Evolutionary conservation across 2,113 vertebrate genomes (phyloP), one percentile per base, ranked within the genome.

Genomic region (Laticauda laticaudata): DNA sequence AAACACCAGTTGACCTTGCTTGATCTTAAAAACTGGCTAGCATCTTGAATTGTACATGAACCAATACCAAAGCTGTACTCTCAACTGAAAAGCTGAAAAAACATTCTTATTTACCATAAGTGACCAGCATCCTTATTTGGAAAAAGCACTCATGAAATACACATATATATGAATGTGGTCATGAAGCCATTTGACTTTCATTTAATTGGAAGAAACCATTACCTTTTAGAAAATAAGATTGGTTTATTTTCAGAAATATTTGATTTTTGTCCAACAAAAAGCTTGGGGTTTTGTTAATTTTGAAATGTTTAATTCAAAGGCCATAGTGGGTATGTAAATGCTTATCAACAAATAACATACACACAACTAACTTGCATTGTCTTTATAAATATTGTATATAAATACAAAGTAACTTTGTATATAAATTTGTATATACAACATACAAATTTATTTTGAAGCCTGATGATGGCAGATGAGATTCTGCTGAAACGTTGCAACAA

Each of bases 321-420:
- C 88, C 88, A 69, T 54, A n/a, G n/a, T 5, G 29, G 12, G 10
- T 15, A 69, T 69, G 29, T 69, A 69, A 69, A 69, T 34, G 64
- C 64, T 69, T 69, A n/a, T 69, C 12, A 69, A 69, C 34, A 34
- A 5, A 69, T 34, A 34, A 34, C 64, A 34, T 69, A 69, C n/a
- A n/a, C n/a, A n/a, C 21, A 75, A 87, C 48, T 54, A 61, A 85
- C 54, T 53, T 3, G 14, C 1, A 23, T 86, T n/a, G 54, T 53
- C 93, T 96, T 95, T 93, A 91, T 94, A 91, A 39, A 39, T 39
- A 39, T 39, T 39, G 64, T 93, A 92, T 59, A 91, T 91, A 69
- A 59, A 93, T 87, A 93, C n/a, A 93, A 93, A 91, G 55, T 54
- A 91, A 89, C 34, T 39, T 39, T 39, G 34, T 39, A 39, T 39